A percentile compares a stretch with the other conserved stretches of the same genome.
These are phyloP conservation scores for Mormoops blainvillei DNA, from an alignment of 2,113 vertebrate genomes.

Conservation along the genomic window DNA sequence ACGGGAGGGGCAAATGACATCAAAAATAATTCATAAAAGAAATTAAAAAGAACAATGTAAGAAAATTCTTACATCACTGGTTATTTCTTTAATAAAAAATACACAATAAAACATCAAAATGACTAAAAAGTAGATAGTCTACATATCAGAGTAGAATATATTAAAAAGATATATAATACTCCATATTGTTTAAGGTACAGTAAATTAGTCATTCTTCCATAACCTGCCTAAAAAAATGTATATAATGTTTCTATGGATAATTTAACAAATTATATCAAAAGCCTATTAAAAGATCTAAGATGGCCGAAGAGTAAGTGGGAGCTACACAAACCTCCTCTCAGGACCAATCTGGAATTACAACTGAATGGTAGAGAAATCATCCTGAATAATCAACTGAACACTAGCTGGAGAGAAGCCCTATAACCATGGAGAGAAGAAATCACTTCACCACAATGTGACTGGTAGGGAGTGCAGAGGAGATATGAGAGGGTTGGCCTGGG, in stretches of 20 bases:
- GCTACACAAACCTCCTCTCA: no score
- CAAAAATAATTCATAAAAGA: slow-evolving; percentile 36
- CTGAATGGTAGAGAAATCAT: no score
- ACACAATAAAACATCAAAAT: slow-evolving; percentile 35
- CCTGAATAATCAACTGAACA: no score
- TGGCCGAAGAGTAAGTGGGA: no score
- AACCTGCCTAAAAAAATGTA: not conserved
- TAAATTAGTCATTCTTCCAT: not conserved
- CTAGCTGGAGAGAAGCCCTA: no score
- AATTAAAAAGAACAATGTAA: not conserved
- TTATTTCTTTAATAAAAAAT: slow-evolving; percentile 24
- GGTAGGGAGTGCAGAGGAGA: no score
- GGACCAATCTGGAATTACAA: no score
- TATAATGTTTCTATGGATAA: not conserved
- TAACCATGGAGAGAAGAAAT: no score
- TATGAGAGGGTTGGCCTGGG: no score
- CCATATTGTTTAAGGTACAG: not conserved
- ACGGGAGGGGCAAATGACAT: not conserved
- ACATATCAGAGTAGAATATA: not conserved
- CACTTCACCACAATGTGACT: no score
- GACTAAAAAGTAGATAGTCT: not conserved
- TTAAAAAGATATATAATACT: not conserved
- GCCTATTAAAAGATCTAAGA: not conserved
- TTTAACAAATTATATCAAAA: slow-evolving; percentile 23
- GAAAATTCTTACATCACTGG: not conserved